phyloP scores from a whole-genome alignment of 2,797 vertebrate species.

The Pseudochromis fuscus region DNA sequence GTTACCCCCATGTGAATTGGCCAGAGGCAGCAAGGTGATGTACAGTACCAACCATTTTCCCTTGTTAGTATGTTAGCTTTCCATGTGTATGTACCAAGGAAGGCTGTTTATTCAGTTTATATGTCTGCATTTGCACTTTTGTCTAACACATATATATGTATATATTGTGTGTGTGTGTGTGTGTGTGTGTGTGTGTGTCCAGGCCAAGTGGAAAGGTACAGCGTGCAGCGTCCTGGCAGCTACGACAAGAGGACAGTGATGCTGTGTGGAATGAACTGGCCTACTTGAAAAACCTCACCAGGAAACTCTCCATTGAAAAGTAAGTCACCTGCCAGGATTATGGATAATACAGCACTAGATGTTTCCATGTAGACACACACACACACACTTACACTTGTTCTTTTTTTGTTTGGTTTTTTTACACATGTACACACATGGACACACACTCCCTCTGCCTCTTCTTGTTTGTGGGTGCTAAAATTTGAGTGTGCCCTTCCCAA shows the following conservation, averaged over 20 bases:
- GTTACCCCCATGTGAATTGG: slow-evolving; percentile 70
- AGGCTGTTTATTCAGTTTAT: slow-evolving; percentile 30
- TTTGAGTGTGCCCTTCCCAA: slow-evolving; percentile 71
- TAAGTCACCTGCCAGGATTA: slow-evolving; percentile 78
- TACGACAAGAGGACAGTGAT: slow-evolving; percentile 89
- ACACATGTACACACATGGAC: neutral
- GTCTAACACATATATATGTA: slow-evolving; percentile 8
- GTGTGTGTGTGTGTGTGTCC: slow-evolving; percentile 40
- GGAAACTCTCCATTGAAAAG: slow-evolving; percentile 90
- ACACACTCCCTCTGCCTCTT: slow-evolving; percentile 44
- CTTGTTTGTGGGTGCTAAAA: slow-evolving; percentile 70
- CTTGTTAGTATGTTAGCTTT: slow-evolving; percentile 57
- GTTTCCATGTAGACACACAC: neutral
- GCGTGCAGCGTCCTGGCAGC: slow-evolving; percentile 80
- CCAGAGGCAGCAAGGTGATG: slow-evolving; percentile 71
- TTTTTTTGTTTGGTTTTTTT: neutral
- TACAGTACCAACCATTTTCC: slow-evolving; percentile 62
- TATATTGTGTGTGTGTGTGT: no score
- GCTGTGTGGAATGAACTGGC: slow-evolving; percentile 91
- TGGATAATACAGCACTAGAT: neutral
- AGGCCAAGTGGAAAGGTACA: slow-evolving; percentile 78
- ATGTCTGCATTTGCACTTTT: slow-evolving; percentile 23
- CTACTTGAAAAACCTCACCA: slow-evolving; percentile 89
- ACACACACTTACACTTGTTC: no score
- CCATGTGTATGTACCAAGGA: slow-evolving; percentile 29